phyloP scores from a whole-genome alignment of 1,140 invertebrate genomes.

The Chrysoperla carnea region DNA sequence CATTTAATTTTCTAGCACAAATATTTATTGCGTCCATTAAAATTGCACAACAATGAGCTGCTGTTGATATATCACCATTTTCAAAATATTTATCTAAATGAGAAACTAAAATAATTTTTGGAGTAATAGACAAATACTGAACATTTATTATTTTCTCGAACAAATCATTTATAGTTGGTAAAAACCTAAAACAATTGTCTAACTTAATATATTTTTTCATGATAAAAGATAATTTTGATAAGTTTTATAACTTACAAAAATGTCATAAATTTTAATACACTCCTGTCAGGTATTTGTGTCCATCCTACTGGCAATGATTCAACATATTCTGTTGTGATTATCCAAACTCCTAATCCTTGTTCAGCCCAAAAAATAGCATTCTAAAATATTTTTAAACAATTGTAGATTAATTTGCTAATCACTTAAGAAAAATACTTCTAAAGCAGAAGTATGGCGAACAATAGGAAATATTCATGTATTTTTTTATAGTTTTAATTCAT shows the following conservation, averaged over 20 bases:
- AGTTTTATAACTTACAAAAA: slow-evolving; percentile 12
- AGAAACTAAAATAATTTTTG: slow-evolving; percentile 11
- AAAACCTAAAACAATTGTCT: slow-evolving; percentile 12
- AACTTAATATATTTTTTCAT: neutral
- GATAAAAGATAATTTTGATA: neutral
- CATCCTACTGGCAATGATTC: slow-evolving; percentile 9
- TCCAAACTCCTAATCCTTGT: slow-evolving; percentile 12
- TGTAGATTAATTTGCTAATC: too few species aligned
- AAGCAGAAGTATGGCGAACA: too few species aligned
- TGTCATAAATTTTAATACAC: slow-evolving; percentile 13
- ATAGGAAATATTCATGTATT: too few species aligned
- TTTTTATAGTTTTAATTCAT: too few species aligned
- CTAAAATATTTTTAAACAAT: slow-evolving; percentile 6
- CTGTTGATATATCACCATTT: slow-evolving; percentile 5
- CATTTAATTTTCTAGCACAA: slow-evolving; percentile 5
- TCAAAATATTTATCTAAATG: slow-evolving; percentile 9
- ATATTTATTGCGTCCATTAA: slow-evolving; percentile 8
- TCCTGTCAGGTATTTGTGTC: slow-evolving; percentile 10
- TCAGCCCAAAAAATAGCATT: slow-evolving; percentile 11
- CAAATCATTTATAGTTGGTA: slow-evolving; percentile 10
- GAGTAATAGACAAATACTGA: slow-evolving; percentile 13
- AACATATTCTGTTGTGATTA: slow-evolving; percentile 11
- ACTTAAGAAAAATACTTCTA: too few species aligned
- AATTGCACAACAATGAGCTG: slow-evolving; percentile 7
- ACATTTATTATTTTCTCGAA: slow-evolving; percentile 12